Evolutionary conservation across 2,113 vertebrate species (phyloP).

Genomic region (Ardeotis arabs): DNA sequence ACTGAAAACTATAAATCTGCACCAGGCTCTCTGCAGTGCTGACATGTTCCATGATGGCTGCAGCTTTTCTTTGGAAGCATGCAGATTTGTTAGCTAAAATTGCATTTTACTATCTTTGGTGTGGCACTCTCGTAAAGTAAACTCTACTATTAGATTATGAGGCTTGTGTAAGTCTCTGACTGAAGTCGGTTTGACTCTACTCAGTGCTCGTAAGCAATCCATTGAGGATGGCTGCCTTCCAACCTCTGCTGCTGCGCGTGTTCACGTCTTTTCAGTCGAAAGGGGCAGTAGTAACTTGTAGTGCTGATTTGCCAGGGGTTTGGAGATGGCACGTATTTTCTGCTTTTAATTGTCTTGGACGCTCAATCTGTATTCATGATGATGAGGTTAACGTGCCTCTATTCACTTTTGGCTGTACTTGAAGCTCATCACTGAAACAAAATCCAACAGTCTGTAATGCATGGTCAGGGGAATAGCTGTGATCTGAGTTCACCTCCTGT

Average conservation of each 20-base stretch:
- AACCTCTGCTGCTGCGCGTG: neutral
- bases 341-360: constrained; percentile 59
- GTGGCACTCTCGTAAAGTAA: constrained; percentile 61
- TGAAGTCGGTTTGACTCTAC: constrained; percentile 46
- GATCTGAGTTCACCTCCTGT: constrained; percentile 25
- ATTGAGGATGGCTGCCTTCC: constrained; percentile 41
- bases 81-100: constrained; percentile 49
- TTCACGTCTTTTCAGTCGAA: neutral
- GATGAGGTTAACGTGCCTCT: constrained; percentile 63
- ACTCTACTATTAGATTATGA: constrained; percentile 49
- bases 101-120: constrained; percentile 70
- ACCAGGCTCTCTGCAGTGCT: neutral
- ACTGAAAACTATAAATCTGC: neutral
- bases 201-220: constrained; percentile 40
- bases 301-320: neutral
- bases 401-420: constrained; percentile 37
- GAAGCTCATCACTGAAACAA: constrained; percentile 49
- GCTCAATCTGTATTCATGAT: neutral
- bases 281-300: neutral
- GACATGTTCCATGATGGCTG: neutral
- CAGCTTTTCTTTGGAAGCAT: constrained; percentile 28
- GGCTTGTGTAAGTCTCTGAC: constrained; percentile 61
- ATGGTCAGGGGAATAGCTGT: neutral
- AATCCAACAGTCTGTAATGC: neutral
- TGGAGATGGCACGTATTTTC: constrained; percentile 22